phyloP scores from a whole-genome alignment of 2,113 vertebrate species.

The Bolborhynchus lineola region DNA sequence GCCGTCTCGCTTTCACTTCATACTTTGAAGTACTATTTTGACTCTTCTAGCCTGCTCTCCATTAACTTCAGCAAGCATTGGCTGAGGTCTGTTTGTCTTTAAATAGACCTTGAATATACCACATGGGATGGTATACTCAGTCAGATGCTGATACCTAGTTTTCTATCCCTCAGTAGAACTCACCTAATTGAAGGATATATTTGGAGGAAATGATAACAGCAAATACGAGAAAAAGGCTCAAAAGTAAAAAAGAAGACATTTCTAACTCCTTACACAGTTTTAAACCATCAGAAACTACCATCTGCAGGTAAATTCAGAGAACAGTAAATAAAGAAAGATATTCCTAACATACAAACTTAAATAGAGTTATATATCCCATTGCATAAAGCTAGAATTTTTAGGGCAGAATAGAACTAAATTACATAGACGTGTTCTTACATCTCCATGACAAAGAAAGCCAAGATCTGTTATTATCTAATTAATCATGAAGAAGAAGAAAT shows the following conservation, averaged over 20 bases:
- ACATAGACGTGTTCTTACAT: not conserved
- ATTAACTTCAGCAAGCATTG: not conserved
- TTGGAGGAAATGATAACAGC: not conserved
- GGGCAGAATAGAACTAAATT: not conserved
- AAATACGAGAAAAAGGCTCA: not conserved
- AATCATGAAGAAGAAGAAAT: not conserved
- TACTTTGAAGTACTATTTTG: not conserved
- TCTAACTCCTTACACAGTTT: not conserved
- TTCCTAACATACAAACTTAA: not conserved
- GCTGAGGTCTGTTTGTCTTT: not conserved
- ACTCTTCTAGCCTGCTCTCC: not conserved
- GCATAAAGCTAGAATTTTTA: not conserved
- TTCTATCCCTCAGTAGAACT: not conserved
- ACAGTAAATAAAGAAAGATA: not conserved
- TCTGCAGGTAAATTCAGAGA: not conserved
- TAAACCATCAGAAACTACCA: not conserved
- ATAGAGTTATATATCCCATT: not conserved
- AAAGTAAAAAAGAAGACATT: not conserved
- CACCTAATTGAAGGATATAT: not conserved
- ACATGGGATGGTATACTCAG: not conserved
- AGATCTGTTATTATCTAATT: not conserved
- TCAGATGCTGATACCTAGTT: not conserved
- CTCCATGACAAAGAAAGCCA: not conserved
- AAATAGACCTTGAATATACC: not conserved
- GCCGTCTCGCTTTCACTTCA: not conserved